These are phyloP conservation scores for Atta cephalotes DNA, from an alignment of 1,140 invertebrate species.

Conservation along the genomic window DNA sequence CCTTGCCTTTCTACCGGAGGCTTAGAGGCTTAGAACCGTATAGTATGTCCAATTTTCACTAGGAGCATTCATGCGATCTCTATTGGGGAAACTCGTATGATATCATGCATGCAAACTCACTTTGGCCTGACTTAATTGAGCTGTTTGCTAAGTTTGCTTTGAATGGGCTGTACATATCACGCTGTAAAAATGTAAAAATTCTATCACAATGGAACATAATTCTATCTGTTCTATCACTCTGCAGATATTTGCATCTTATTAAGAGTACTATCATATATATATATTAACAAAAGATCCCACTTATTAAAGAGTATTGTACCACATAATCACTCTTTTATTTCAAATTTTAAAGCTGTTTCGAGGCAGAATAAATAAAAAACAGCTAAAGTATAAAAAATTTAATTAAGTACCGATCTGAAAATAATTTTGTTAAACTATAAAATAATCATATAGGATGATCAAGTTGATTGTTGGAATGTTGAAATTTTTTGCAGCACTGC, in stretches of 20 bases:
- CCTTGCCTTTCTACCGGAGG: constrained; percentile 52
- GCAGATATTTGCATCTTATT: not conserved
- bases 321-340: not conserved
- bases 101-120: constrained; percentile 45
- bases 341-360: not conserved
- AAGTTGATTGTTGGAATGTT: too few relatives aligned
- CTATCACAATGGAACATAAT: not conserved
- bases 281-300: not conserved
- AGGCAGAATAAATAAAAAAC: not conserved
- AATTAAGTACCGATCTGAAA: too few relatives aligned
- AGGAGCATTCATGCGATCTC: constrained; percentile 43
- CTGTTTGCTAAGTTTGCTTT: constrained; percentile 2
- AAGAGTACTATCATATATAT: not conserved
- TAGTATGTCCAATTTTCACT: constrained; percentile 66
- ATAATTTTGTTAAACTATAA: too few relatives aligned
- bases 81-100: constrained; percentile 39
- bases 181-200: not conserved
- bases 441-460: too few relatives aligned
- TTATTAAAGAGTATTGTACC: not conserved
- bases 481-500: too few relatives aligned
- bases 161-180: not conserved
- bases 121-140: constrained; percentile 71
- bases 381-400: not conserved
- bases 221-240: not conserved
- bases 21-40: constrained; percentile 66